A percentile compares a stretch with the other conserved stretches of the same genome.
Conservation (phyloP, 2,888 invertebrate species). For the Stenoptilia bipunctidactyla region DNA sequence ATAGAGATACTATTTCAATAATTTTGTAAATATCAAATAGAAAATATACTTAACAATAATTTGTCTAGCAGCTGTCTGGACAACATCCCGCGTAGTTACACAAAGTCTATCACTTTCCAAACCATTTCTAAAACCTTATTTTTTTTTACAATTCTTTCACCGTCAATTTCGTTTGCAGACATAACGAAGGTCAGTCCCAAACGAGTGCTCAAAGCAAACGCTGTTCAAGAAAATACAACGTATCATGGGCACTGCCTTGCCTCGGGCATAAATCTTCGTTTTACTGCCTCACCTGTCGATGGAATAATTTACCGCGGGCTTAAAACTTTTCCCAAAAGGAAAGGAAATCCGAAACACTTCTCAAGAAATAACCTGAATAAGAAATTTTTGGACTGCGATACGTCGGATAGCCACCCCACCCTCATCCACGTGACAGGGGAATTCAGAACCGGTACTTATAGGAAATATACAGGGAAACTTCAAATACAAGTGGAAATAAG, state of each 20-base stretch:
- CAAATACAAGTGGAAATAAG: neutral
- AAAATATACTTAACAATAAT: too few relatives aligned
- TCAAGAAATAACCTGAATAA: slow-evolving; percentile 65
- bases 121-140: too few relatives aligned
- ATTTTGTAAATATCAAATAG: too few relatives aligned
- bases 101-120: too few relatives aligned
- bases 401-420: slow-evolving; percentile 25
- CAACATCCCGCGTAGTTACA: too few relatives aligned
- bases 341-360: slow-evolving; percentile 68
- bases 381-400: slow-evolving; percentile 50
- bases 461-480: neutral
- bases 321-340: slow-evolving; percentile 61
- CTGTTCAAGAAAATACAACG: slow-evolving; percentile 59
- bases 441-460: slow-evolving; percentile 41
- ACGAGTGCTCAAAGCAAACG: slow-evolving; percentile 50
- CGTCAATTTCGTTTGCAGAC: neutral
- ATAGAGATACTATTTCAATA: too few relatives aligned
- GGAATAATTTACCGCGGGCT: slow-evolving; percentile 68
- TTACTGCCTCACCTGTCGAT: slow-evolving; percentile 69
- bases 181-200: slow-evolving; percentile 37
- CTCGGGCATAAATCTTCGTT: slow-evolving; percentile 66
- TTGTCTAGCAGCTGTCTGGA: too few relatives aligned
- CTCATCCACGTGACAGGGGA: slow-evolving; percentile 34
- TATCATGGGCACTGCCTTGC: slow-evolving; percentile 56
- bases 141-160: neutral